phyloP scores from a whole-genome alignment of 2,113 vertebrate genomes.

The Nothoprocta pentlandii region DNA sequence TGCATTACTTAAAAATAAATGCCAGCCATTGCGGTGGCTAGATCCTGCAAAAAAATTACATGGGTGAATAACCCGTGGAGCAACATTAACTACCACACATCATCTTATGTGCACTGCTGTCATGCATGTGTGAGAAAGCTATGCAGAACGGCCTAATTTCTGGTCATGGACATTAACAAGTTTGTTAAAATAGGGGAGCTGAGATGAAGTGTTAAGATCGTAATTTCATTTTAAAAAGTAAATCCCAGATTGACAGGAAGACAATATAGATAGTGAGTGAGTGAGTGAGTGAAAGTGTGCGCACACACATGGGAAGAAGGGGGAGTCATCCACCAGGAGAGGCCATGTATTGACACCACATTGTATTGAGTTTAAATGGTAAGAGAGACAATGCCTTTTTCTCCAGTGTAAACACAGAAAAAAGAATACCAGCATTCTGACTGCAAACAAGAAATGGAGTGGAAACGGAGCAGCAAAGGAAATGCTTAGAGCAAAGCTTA shows the following conservation, averaged over 20 bases:
- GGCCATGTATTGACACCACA: background rate
- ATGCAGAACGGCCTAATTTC: background rate
- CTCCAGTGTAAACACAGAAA: constrained; percentile 26
- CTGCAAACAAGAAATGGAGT: background rate
- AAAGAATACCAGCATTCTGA: constrained; percentile 7
- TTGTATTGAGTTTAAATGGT: background rate
- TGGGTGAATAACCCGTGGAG: background rate
- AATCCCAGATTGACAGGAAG: background rate
- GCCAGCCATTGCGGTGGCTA: background rate
- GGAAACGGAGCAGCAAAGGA: background rate
- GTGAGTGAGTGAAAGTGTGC: no score
- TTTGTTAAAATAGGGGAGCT: background rate
- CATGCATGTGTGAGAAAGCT: background rate
- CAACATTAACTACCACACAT: background rate
- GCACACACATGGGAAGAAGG: background rate
- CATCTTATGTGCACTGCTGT: background rate
- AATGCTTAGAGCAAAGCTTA: constrained; percentile 2
- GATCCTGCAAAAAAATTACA: background rate
- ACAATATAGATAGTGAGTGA: background rate
- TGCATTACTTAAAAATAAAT: background rate
- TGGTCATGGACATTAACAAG: constrained; percentile 11
- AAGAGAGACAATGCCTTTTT: constrained; percentile 48
- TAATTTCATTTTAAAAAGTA: background rate
- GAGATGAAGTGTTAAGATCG: constrained; percentile 39
- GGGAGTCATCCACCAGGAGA: background rate